Conservation (phyloP, 2,797 vertebrate genomes). For the Ambastaia sidthimunki region DNA sequence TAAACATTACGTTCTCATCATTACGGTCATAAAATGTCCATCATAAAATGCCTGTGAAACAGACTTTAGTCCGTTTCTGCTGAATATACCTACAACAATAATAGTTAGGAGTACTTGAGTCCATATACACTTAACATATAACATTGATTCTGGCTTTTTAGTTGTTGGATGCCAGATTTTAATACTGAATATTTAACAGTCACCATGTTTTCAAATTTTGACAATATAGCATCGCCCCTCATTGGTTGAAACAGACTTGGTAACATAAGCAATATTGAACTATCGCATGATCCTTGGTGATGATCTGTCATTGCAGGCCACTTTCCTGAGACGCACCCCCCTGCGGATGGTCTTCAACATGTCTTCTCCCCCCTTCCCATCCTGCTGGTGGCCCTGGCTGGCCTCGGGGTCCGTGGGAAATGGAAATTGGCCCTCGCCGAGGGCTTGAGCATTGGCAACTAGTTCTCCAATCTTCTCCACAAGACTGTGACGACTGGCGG, state of each 20-base stretch:
- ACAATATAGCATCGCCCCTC: slow-evolving; percentile 32
- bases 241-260: slow-evolving; percentile 24
- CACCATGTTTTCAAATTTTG: slow-evolving; percentile 8
- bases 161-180: slow-evolving; percentile 37
- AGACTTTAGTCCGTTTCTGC: slow-evolving; percentile 27
- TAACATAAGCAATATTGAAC: slow-evolving; percentile 42
- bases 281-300: slow-evolving; percentile 91
- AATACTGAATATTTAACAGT: slow-evolving; percentile 35
- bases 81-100: slow-evolving; percentile 42
- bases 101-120: slow-evolving; percentile 41
- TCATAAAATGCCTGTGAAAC: slow-evolving; percentile 33
- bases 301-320: slow-evolving; percentile 91
- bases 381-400: slow-evolving; percentile 46
- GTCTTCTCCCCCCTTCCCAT: slow-evolving; percentile 79
- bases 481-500: slow-evolving; percentile 95
- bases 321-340: slow-evolving; percentile 91
- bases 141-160: slow-evolving; percentile 32
- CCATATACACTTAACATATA: slow-evolving; percentile 45
- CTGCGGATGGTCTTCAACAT: slow-evolving; percentile 94
- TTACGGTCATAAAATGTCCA: slow-evolving; percentile 16
- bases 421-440: slow-evolving; percentile 93
- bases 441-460: slow-evolving; percentile 89
- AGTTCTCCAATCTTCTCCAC: slow-evolving; percentile 98
- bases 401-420: slow-evolving; percentile 74
- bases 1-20: slow-evolving; percentile 42